Evolutionary conservation across 1,140 invertebrate genomes (phyloP).

Genomic region (Neotoxoptera formosana): DNA sequence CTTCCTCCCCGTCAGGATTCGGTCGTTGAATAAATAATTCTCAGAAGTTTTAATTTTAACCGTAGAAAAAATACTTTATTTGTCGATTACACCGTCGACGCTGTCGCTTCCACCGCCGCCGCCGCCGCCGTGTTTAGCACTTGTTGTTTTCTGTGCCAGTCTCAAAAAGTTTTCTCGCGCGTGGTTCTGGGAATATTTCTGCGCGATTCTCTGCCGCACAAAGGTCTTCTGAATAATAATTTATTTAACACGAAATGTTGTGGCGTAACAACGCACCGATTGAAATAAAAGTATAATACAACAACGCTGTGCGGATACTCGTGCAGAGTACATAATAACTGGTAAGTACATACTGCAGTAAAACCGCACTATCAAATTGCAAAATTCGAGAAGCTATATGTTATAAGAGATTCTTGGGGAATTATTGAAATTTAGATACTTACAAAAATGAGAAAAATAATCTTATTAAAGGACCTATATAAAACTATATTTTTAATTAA

Average conservation of each 20-base stretch:
- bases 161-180: not conserved
- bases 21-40: not conserved
- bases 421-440: no score
- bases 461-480: not conserved
- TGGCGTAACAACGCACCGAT: not conserved
- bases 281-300: not conserved
- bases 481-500: not conserved
- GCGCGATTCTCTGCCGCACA: not conserved
- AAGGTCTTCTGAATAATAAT: not conserved
- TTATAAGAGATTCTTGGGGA: no score
- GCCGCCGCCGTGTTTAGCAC: not conserved
- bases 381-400: no score
- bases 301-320: no score
- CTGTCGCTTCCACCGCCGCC: not conserved
- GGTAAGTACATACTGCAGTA: not conserved
- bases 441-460: no score
- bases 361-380: not conserved
- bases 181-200: not conserved
- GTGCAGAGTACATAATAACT: not conserved
- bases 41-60: conserved; percentile 15
- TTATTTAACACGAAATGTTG: not conserved
- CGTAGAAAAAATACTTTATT: conserved; percentile 1
- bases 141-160: not conserved
- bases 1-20: not conserved
- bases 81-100: not conserved